These are phyloP conservation scores for Forbesichthys papilliferus DNA, from an alignment of 2,113 vertebrate genomes.

Conservation along the genomic window DNA sequence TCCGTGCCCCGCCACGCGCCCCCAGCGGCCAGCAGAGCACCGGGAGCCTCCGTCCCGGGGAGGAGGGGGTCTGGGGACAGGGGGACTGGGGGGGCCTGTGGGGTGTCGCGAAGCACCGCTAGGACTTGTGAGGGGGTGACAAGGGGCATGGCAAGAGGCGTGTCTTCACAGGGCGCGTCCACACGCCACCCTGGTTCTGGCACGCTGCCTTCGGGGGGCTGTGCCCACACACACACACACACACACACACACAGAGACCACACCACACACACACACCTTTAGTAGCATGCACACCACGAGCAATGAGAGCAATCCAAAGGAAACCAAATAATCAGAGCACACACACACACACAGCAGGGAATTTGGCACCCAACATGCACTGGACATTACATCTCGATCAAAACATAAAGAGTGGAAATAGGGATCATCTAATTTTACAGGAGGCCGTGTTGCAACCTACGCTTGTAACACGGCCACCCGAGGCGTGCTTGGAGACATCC, in stretches of 20 bases:
- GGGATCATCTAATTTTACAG: constrained; percentile 20
- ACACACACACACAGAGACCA: constrained; percentile 64
- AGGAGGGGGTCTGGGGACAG: constrained; percentile 62
- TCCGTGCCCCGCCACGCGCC: constrained; percentile 62
- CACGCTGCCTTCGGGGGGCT: constrained; percentile 78
- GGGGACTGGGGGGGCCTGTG: constrained; percentile 37
- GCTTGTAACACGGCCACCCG: constrained; percentile 40
- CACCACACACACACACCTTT: constrained; percentile 58
- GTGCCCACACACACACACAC: constrained; percentile 74
- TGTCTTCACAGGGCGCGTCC: constrained; percentile 64
- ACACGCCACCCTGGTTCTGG: constrained; percentile 74
- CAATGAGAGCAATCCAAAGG: constrained; percentile 48
- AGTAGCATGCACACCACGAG: constrained; percentile 72
- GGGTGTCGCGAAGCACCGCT: constrained; percentile 18
- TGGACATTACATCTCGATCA: constrained; percentile 44
- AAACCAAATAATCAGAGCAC: constrained; percentile 44
- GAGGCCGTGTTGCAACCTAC: constrained; percentile 1
- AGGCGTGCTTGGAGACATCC: constrained; percentile 37
- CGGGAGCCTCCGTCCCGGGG: constrained; percentile 52
- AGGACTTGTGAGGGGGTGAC: constrained; percentile 59
- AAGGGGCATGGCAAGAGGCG: constrained; percentile 55
- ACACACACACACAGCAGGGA: constrained; percentile 50
- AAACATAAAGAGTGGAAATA: constrained; percentile 35
- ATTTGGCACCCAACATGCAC: constrained; percentile 64
- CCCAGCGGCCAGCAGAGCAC: constrained; percentile 58